Percentiles rank a stretch among this genome's conserved stretches.
These are phyloP conservation scores for Eciton burchellii DNA, from an alignment of 1,140 invertebrate genomes.

Conservation along the genomic window DNA sequence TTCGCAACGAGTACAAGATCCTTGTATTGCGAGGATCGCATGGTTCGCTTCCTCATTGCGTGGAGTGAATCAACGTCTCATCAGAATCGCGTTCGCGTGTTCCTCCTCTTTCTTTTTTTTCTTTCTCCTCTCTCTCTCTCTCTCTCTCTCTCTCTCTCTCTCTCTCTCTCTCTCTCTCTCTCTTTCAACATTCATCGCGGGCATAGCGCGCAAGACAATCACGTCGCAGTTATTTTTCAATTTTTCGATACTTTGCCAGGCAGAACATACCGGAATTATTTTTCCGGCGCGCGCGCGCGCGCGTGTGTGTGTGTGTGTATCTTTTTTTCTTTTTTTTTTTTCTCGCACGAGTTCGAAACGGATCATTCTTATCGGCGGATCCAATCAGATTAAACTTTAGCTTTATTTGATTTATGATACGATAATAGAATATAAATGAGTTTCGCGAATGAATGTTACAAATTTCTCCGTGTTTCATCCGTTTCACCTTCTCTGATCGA, in stretches of 20 bases:
- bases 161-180: background rate
- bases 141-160: no score
- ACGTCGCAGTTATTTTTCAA: constrained; percentile 24
- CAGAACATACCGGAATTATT: no score
- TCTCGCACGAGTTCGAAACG: background rate
- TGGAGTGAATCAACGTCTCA: constrained; percentile 72
- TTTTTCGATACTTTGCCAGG: background rate
- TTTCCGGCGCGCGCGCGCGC: no score
- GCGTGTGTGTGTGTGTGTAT: no score
- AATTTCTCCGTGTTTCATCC: no score
- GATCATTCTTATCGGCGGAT: background rate
- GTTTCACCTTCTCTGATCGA: no score
- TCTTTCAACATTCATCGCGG: background rate
- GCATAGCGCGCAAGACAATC: constrained; percentile 15
- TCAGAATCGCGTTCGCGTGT: constrained; percentile 19
- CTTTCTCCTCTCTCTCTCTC: background rate
- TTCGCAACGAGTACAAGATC: constrained; percentile 69
- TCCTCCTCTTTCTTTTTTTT: background rate
- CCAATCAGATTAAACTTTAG: background rate
- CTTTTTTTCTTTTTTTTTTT: background rate
- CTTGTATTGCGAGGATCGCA: constrained; percentile 65
- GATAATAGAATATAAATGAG: no score
- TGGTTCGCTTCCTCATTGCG: constrained; percentile 71
- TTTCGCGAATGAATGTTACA: no score
- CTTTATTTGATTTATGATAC: no score